Evolutionary conservation across 2,888 invertebrate species (phyloP), one percentile per base, ranked within the genome.

Genomic region (Stratiomys singularior): DNA sequence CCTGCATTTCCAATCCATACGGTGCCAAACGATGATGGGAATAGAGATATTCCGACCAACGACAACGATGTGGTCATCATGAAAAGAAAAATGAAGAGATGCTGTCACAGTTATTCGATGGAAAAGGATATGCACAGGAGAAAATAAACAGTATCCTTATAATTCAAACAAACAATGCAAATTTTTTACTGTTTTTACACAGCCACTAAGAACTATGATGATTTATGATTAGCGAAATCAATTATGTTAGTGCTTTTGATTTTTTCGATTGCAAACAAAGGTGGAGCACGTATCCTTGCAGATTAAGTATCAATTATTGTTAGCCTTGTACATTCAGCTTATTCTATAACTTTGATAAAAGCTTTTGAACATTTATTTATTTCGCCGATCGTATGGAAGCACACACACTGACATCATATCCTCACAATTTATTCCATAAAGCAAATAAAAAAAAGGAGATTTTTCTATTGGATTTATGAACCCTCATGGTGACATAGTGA

Each of bases 1-100:
- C 94, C 93, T 94, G 89, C 82, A 89, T 28, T 37, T 66, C 30
- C 60, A 60, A 60, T 60, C 23, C 60, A 23, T 23, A 23, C 25
- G 2, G 7, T n/a, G 23, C 11, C 2, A 60, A 52, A 25, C 23
- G 60, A 18, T 25, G 23, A 25, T 23, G 52, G 15, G 52, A 13
- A 37, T 5, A 9, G 37, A 37, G 5, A 37, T 5, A 37, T 3
- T 9, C 3, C 37, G 37, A 52, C 15, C 52, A 18, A 15, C 60
- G 60, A 25, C 21, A 60, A 25, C 25, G 25, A 25, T 23, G 25
- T 25, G 60, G 60, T 25, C 5, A 60, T 18, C 60, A 82, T 79
- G 76, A 18, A 79, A 72, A 28, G 44, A 18, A 76, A 76, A 78
- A 52, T 67, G 58, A 71, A 60, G 23, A 13, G 18, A 52, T 9